These are phyloP conservation scores for Threskiornis aethiopicus DNA, from an alignment of 2,797 vertebrate genomes.

Conservation along the genomic window DNA sequence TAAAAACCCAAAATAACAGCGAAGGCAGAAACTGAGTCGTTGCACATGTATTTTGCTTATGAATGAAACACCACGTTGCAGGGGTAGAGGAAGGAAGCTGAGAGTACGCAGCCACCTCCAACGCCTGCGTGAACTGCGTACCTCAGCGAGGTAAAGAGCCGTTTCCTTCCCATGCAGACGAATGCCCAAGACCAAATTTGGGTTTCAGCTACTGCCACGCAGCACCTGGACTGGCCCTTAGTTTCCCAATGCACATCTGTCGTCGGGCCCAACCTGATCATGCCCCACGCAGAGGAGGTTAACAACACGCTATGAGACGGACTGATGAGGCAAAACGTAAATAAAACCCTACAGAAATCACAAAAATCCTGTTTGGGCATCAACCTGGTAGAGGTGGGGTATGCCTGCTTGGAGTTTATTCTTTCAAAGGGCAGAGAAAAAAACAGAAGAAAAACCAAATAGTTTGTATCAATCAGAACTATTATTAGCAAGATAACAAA, in stretches of 20 bases:
- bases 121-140: not conserved
- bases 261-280: not conserved
- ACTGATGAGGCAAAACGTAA: not conserved
- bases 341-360: not conserved
- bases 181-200: not conserved
- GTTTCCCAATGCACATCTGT: not conserved
- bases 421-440: not conserved
- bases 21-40: not conserved
- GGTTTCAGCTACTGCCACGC: not conserved
- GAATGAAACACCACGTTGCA: not conserved
- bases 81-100: not conserved
- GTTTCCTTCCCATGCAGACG: not conserved
- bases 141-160: not conserved
- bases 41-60: not conserved
- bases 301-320: not conserved
- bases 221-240: not conserved
- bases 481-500: not conserved
- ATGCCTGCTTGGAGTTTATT: not conserved
- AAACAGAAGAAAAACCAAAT: rapidly evolving
- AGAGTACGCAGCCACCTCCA: not conserved
- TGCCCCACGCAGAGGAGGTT: not conserved
- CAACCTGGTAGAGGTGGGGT: not conserved
- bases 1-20: not conserved
- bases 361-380: not conserved
- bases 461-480: not conserved